Evolutionary conservation across 2,113 vertebrate genomes (phyloP).

Genomic region (Oryctolagus cuniculus): mOryCun1.1 NC_091444.1:30971501-30972000

Average conservation of each 20-base stretch:
- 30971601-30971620: not conserved
- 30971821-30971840: constrained; percentile 62
- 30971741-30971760: constrained; percentile 54
- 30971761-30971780: constrained; percentile 40
- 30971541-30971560: not conserved
- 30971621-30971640: not conserved
- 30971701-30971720: not conserved
- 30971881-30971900: constrained; percentile 54
- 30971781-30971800: constrained; percentile 41
- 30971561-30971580: constrained; percentile 7
- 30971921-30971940: constrained; percentile 50
- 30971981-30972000: not conserved
- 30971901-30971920: constrained; percentile 18
- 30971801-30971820: constrained; percentile 34
- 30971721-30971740: constrained; percentile 50
- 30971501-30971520: not conserved
- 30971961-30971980: not conserved
- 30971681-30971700: not conserved
- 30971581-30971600: not conserved
- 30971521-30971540: not conserved
- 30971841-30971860: constrained; percentile 66
- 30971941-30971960: not conserved
- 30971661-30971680: not conserved
- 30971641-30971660: constrained; percentile 26
- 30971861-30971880: constrained; percentile 70